Conservation (phyloP, 2,113 vertebrate species). For the Vireo altiloquus region DNA sequence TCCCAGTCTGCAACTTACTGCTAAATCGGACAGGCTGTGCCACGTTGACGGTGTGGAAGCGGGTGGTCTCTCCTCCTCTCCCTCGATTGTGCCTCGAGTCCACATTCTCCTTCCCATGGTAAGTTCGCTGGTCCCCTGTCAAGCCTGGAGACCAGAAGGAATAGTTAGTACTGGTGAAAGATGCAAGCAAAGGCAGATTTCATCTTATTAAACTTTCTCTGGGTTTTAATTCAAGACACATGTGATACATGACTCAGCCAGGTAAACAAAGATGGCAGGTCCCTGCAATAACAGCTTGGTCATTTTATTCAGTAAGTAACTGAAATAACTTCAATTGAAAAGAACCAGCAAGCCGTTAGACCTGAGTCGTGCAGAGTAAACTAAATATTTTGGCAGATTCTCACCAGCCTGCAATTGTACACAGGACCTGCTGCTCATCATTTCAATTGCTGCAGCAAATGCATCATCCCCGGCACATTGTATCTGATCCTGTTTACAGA, state of each 20-base stretch:
- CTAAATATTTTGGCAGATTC: background rate
- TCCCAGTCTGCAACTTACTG: conserved; percentile 86
- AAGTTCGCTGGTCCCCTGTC: conserved; percentile 81
- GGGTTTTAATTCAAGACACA: background rate
- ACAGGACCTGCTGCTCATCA: background rate
- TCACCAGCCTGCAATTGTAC: background rate
- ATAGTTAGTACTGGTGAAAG: background rate
- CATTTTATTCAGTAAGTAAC: background rate
- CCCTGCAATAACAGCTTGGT: background rate
- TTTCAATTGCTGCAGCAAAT: background rate
- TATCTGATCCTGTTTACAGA: background rate
- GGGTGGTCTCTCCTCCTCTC: conserved; percentile 70
- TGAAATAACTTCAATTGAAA: background rate
- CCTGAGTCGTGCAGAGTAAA: background rate
- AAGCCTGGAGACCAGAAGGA: conserved; percentile 70
- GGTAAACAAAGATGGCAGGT: background rate
- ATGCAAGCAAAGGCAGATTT: background rate
- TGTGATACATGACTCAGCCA: background rate
- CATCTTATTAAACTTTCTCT: background rate
- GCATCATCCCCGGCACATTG: background rate
- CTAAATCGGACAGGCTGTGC: conserved; percentile 93
- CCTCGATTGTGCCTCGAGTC: conserved; percentile 69
- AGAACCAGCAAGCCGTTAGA: background rate
- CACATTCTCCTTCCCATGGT: conserved; percentile 82
- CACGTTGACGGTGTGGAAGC: conserved; percentile 78